phyloP scores from a whole-genome alignment of 2,888 invertebrate genomes.

The Tupiocoris notatus region DNA sequence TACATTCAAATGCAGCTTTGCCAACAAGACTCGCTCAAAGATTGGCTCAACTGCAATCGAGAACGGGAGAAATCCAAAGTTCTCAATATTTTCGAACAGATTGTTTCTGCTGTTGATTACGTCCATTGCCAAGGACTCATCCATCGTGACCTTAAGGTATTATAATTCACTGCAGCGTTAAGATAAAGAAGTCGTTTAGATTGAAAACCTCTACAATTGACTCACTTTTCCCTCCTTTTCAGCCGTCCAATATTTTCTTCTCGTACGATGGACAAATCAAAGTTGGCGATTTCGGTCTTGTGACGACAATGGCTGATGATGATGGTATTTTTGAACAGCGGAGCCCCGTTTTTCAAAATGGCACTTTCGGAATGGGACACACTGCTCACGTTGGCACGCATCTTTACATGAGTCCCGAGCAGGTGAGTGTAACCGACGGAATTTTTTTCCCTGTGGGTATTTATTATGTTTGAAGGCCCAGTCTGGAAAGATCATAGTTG shows the following conservation, averaged over 20 bases:
- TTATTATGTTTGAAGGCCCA: no score
- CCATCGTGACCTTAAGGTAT: slow-evolving; percentile 91
- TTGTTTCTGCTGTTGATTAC: slow-evolving; percentile 92
- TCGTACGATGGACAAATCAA: slow-evolving; percentile 86
- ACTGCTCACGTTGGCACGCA: slow-evolving; percentile 77
- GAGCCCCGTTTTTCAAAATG: slow-evolving; percentile 39
- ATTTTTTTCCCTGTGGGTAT: no score
- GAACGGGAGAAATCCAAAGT: slow-evolving; percentile 56
- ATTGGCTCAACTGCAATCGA: slow-evolving; percentile 74
- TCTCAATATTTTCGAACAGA: slow-evolving; percentile 78
- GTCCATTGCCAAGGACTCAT: slow-evolving; percentile 90
- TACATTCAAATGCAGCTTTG: slow-evolving; percentile 99
- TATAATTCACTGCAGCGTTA: no score
- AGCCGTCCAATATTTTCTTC: slow-evolving; percentile 91
- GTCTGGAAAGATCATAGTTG: no score
- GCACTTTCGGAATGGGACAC: slow-evolving; percentile 54
- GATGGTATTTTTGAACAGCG: slow-evolving; percentile 55
- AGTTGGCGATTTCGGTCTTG: slow-evolving; percentile 98
- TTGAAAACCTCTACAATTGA: no score
- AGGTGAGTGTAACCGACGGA: slow-evolving; percentile 55
- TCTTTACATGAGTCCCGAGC: slow-evolving; percentile 98
- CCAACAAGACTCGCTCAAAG: slow-evolving; percentile 79
- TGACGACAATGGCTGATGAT: slow-evolving; percentile 76
- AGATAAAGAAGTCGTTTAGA: no score
- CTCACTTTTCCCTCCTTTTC: slow-evolving; percentile 50